A percentile compares a stretch with the other conserved stretches of the same genome.
Evolutionary conservation across 2,888 invertebrate genomes (phyloP).

Genomic region (Lithophane semibrunnea): DNA sequence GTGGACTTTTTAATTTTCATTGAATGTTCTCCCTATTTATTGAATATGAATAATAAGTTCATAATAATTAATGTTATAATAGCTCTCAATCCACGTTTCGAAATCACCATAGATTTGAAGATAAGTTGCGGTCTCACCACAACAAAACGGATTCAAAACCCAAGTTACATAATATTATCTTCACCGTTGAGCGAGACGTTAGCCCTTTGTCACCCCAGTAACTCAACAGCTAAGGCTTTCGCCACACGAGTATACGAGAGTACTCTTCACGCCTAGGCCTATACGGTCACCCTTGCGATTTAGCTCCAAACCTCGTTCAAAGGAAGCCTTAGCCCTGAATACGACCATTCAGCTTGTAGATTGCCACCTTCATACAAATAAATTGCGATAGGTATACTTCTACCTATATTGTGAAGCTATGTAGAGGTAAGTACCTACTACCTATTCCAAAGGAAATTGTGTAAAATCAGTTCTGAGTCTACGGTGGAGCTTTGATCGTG

Average conservation of each 20-base stretch:
- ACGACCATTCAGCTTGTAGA: constrained; percentile 21
- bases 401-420: neutral
- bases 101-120: neutral
- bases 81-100: neutral
- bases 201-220: neutral
- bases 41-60: neutral
- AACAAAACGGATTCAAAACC: neutral
- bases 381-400: too few species aligned
- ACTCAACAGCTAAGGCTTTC: neutral
- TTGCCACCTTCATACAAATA: constrained; percentile 3
- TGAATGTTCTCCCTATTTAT: neutral
- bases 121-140: neutral
- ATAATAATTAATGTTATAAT: neutral
- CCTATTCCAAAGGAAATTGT: constrained; percentile 28
- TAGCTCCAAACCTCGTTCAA: constrained; percentile 5
- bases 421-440: neutral
- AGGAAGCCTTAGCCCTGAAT: constrained; percentile 13
- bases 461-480: constrained; percentile 23
- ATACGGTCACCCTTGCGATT: neutral
- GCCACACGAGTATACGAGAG: neutral
- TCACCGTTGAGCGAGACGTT: neutral
- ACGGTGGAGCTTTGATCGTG: constrained; percentile 28
- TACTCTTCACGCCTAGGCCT: constrained; percentile 2
- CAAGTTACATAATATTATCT: neutral
- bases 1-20: neutral